These are phyloP conservation scores for Brachionus manjavacas DNA, from an alignment of 1,140 invertebrate species.

Conservation along the genomic window DNA sequence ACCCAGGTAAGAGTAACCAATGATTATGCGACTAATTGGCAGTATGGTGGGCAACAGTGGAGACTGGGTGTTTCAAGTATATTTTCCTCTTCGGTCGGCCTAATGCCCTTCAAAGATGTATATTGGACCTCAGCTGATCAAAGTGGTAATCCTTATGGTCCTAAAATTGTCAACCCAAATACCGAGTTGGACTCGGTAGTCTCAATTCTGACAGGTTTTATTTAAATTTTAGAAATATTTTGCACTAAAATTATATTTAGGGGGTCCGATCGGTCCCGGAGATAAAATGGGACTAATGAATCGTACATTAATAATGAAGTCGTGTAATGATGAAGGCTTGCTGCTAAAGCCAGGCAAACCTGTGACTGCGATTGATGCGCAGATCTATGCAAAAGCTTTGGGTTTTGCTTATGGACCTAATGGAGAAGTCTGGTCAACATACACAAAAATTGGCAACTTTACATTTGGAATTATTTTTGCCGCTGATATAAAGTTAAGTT, in stretches of 20 bases:
- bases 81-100: conserved; percentile 48
- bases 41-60: conserved; percentile 47
- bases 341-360: conserved; percentile 43
- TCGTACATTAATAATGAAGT: conserved; percentile 44
- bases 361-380: conserved; percentile 41
- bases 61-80: conserved; percentile 51
- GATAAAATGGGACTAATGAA: conserved; percentile 46
- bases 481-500: conserved; percentile 37
- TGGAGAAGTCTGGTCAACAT: conserved; percentile 44
- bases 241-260: neutral
- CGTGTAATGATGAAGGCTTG: conserved; percentile 44
- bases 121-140: conserved; percentile 51
- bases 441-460: conserved; percentile 20
- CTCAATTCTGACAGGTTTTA: conserved; percentile 45
- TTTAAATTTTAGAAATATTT: neutral
- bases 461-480: conserved; percentile 44
- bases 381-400: conserved; percentile 40
- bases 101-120: conserved; percentile 53
- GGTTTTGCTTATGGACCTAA: conserved; percentile 28
- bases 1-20: conserved; percentile 44
- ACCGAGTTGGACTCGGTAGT: conserved; percentile 47
- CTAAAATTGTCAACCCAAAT: conserved; percentile 43
- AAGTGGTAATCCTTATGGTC: conserved; percentile 48
- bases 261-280: conserved; percentile 47
- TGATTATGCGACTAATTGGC: conserved; percentile 39